Evolutionary conservation across 2,797 vertebrate genomes (phyloP), one percentile per base, ranked within the genome.

Genomic region (Artibeus lituratus): DNA sequence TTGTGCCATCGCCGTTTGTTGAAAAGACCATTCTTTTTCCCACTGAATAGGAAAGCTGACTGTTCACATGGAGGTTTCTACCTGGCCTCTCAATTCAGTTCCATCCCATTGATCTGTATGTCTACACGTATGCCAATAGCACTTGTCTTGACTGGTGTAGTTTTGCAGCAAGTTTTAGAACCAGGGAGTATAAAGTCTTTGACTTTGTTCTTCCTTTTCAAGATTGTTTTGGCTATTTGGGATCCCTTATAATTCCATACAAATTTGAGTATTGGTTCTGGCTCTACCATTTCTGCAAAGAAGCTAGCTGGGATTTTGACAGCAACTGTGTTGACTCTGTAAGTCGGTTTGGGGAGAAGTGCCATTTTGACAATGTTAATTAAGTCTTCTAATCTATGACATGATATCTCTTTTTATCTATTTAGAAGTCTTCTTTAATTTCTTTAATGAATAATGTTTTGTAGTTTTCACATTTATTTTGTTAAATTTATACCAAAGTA

Each of bases 401-500:
- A 18, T 59, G 16, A 10, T 5, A 67, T 62, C 35, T 47, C 55
- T 78, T 90, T 73, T 29, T 3, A 10, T 78, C 74, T 87, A 49
- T 80, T 74, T 88, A 77, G 39, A 47, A 47, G 8, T 15, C 18
- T 69, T 67, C 59, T 87, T 80, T 87, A 74, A 59, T 42, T 39
- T 90, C 57, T 89, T 91, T 94, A 35, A 88, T n/a, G n/a, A n/a
- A n/a, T 16, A 53, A 84, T 53, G 18, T 37, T 91, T 91, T 94
- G 0, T 69, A 47, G 32, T 12, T 88, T 93, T 81, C 21, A 73
- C 22, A 47, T 51, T 89, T 87, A 6, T 78, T 80, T 74, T 65
- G 6, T 76, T 69, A 87, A 89, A 44, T 81, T 62, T 77, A 84
- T 42, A 44, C 14, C 2, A n/a, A 65, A 14, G 3, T 73, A 70